Percentiles rank a stretch among this genome's conserved stretches.
Evolutionary conservation across 2,113 vertebrate genomes (phyloP).

Genomic region (Nematolebias whitei): DNA sequence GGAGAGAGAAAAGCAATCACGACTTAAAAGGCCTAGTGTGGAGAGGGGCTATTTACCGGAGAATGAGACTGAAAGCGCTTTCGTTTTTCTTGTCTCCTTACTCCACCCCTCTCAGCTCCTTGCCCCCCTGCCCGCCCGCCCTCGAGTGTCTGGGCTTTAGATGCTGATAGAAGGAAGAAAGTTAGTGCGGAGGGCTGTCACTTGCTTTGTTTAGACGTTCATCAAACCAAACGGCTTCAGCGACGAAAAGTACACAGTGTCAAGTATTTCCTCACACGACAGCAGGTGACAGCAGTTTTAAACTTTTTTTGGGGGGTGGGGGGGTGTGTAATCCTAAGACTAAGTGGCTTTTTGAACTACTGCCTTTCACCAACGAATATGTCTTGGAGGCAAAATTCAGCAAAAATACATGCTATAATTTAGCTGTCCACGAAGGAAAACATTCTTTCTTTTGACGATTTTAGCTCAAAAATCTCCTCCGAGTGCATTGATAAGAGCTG

Average conservation of each 20-base stretch:
- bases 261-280: constrained; percentile 36
- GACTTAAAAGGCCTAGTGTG: constrained; percentile 67
- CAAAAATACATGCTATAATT: constrained; percentile 26
- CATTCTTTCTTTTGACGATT: constrained; percentile 32
- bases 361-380: constrained; percentile 27
- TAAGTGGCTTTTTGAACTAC: constrained; percentile 56
- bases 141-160: constrained; percentile 15
- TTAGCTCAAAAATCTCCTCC: constrained; percentile 17
- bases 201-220: constrained; percentile 40
- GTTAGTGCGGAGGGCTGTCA: constrained; percentile 45
- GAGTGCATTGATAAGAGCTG: constrained; percentile 21
- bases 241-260: constrained; percentile 40
- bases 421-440: constrained; percentile 43
- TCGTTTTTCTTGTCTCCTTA: constrained; percentile 56
- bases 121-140: constrained; percentile 6
- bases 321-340: constrained; percentile 20
- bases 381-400: constrained; percentile 31
- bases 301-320: constrained; percentile 22
- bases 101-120: not conserved
- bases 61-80: constrained; percentile 71
- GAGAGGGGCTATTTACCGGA: constrained; percentile 75
- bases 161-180: constrained; percentile 14
- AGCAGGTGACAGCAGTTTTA: constrained; percentile 29
- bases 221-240: constrained; percentile 47
- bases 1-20: constrained; percentile 75